Percentiles rank a stretch among this genome's conserved stretches.
Evolutionary conservation across 2,888 invertebrate genomes (phyloP).

Genomic region (Thecocarcelia acutangulata): DNA sequence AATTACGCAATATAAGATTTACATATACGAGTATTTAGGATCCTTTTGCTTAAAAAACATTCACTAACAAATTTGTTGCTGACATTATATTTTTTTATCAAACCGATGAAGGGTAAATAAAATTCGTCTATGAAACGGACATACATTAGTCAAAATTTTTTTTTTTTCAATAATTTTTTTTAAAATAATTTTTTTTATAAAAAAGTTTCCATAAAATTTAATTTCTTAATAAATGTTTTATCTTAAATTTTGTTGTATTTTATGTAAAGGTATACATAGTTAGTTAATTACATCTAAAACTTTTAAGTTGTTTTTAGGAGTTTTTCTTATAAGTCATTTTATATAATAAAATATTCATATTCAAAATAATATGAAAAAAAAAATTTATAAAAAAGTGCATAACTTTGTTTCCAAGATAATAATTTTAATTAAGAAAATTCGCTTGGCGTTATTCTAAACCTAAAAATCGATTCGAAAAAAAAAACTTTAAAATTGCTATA

Average conservation of each 20-base stretch:
- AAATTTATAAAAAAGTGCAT: neutral
- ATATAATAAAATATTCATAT: constrained; percentile 13
- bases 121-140: neutral
- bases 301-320: constrained; percentile 80
- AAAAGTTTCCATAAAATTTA: constrained; percentile 76
- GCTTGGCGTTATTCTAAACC: no score
- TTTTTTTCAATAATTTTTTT: constrained; percentile 72
- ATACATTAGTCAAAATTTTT: constrained; percentile 70
- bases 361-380: neutral
- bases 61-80: no score
- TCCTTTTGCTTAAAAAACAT: no score
- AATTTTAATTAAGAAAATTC: no score
- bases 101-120: neutral
- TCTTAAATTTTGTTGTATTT: constrained; percentile 51
- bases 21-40: no score
- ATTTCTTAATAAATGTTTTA: constrained; percentile 75
- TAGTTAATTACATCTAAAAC: constrained; percentile 70
- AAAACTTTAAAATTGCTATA: no score
- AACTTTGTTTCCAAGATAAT: neutral
- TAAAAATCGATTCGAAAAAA: no score
- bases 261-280: constrained; percentile 35
- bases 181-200: constrained; percentile 53
- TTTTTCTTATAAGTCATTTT: constrained; percentile 57
- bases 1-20: no score
- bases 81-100: no score